Base-by-base conservation (phyloP, 1,140 invertebrate species). In the Dendrolimus kikuchii region DNA sequence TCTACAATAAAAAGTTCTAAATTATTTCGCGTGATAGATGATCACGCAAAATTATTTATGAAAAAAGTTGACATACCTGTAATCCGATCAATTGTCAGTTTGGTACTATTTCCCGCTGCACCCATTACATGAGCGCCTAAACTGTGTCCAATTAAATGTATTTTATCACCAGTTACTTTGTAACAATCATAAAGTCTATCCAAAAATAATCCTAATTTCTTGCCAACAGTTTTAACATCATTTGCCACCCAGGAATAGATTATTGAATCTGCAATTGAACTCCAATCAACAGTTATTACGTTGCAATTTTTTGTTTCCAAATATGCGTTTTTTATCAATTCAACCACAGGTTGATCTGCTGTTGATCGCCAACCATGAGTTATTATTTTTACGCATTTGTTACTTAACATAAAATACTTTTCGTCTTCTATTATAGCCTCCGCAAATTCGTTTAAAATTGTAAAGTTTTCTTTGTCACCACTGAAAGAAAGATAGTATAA, bases 71-170 rank as follows among this genome's bases (percentile, higher is more conserved):
- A 41, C 40, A 39, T 53, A 76, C 88, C 89, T 0, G 91, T 92
- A 3, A 92, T 81, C 65, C 91, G 82, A n/a, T 81, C 84, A 2
- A 92, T 86, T 5, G 87, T 86, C 41, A 81, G 74, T 50, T 75
- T 87, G 3, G 88, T 68, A 40, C 81, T 71, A 38, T 77, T 77
- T 0, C 93, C 95, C 0, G 93, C 91, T 70, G 94, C 94, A 6
- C 95, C 95, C 55, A 93, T 92, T 9, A 95, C 91, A 55, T 97
- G 95, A 0, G 95, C 94, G 5, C 95, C 95, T 7, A 97, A 86
- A 62, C 94, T 95, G 78, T 95, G 95, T 0, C 95, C 92, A 49
- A 92, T 89, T 39, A 92, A 79, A 71, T 92, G 91, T 36, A 92
- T 74, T 23, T 89, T 67, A 55, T 89, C 66, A 0, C 88, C 77